Evolutionary conservation across 2,888 invertebrate species (phyloP), one percentile per base, ranked within the genome.

Genomic region (Alsophila aescularia): DNA sequence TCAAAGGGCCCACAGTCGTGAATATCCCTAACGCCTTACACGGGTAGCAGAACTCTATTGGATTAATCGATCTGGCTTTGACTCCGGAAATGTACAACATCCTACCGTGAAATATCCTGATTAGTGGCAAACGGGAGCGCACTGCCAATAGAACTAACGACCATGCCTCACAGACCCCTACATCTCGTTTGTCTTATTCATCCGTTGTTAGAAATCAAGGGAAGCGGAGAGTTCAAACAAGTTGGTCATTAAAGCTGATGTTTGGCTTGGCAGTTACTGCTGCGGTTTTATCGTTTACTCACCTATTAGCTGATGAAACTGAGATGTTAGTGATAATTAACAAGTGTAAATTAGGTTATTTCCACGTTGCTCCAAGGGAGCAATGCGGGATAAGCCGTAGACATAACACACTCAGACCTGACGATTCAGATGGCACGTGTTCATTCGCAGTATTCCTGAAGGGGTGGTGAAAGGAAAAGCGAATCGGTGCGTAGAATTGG

Each of bases 41-140:
- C 21, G 31, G 29, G 36, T 37, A 8, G 13, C 14, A 42, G 32
- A 43, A 54, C 27, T 16, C 35, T 37, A 57, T 54, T 49, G 52
- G 32, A 72, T 71, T 70, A 72, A 79, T 74, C 70, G 72, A 75
- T 78, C 73, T 69, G 57, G 55, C 68, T 64, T 66, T 61, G 57
- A 48, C 52, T 62, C 14, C 54, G 60, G 66, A 63, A 51, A 67
- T 69, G 60, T 69, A 68, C 67, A 58, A 69, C 69, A 70, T 67
- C 66, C 70, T 66, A 66, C 72, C 72, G 60, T 73, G 60, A 74
- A 81, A 74, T 74, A 73, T 74, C 67, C 70, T 77, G 75, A 79
- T 80, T 77, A 77, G 73, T 69, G 66, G 58, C 60, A 42, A 70
- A 70, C 64, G 66, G 57, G 64, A 60, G 62, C 66, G 62, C 60